These are phyloP conservation scores for Archips crataeganus DNA, from an alignment of 2,888 invertebrate genomes.

Conservation along the genomic window DNA sequence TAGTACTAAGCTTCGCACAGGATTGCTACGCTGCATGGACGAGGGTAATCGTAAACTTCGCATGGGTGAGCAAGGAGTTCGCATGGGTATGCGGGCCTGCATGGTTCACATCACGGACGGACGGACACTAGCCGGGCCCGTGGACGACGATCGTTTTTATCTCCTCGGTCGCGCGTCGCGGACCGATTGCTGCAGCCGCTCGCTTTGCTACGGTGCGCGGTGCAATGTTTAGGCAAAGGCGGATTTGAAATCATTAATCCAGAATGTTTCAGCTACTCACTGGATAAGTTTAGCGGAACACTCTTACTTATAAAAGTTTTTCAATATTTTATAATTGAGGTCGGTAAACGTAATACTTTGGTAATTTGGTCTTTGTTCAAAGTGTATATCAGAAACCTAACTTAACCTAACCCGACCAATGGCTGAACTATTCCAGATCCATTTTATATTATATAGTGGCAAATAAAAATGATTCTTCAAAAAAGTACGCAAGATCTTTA, in stretches of 20 bases:
- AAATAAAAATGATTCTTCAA: too few species aligned
- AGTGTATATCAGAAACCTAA: too few species aligned
- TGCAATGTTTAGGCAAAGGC: conserved; percentile 51
- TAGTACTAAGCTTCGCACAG: conserved; percentile 59
- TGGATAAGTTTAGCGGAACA: too few species aligned
- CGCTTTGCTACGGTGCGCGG: conserved; percentile 66
- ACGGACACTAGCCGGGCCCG: conserved; percentile 78
- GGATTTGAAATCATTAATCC: conserved; percentile 18
- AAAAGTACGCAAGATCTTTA: too few species aligned
- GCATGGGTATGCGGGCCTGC: conserved; percentile 53
- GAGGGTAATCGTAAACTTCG: conserved; percentile 51
- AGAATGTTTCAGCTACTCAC: too few species aligned
- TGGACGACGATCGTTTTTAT: conserved; percentile 76
- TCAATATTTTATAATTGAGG: too few species aligned
- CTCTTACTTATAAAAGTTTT: too few species aligned
- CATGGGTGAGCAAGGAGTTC: conserved; percentile 43
- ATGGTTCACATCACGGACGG: conserved; percentile 78
- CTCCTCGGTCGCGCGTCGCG: conserved; percentile 80
- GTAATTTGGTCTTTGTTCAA: too few species aligned
- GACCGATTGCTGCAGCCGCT: conserved; percentile 74
- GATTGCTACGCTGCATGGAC: conserved; percentile 45
- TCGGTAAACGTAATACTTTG: too few species aligned
- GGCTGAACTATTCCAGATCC: too few species aligned
- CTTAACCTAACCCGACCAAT: too few species aligned
- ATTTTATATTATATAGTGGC: too few species aligned